phyloP scores from a whole-genome alignment of 2,113 vertebrate genomes.

The Chaetodon trifascialis region DNA sequence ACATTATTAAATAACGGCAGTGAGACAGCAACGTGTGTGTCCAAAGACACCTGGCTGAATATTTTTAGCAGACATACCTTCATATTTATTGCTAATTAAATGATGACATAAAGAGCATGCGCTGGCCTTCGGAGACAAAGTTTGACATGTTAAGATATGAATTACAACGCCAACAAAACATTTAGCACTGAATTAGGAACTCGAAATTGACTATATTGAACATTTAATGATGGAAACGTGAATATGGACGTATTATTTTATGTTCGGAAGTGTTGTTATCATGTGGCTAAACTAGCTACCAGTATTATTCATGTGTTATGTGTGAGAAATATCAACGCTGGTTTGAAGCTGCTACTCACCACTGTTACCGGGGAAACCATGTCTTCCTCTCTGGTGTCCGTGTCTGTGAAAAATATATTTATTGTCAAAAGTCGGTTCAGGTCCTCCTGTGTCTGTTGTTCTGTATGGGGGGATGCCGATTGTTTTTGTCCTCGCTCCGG shows the following conservation, averaged over 20 bases:
- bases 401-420: background rate
- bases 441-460: conserved; percentile 34
- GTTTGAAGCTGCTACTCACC: conserved; percentile 72
- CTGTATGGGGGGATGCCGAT: conserved; percentile 70
- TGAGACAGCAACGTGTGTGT: background rate
- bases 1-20: background rate
- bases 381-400: conserved; percentile 46
- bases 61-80: background rate
- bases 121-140: conserved; percentile 15
- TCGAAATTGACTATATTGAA: background rate
- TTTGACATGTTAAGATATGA: conserved; percentile 8
- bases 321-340: background rate
- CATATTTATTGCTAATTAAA: conserved; percentile 15
- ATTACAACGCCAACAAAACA: background rate
- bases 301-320: background rate
- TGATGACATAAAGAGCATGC: background rate
- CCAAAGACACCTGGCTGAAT: too few species aligned
- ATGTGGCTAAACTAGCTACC: conserved; percentile 38
- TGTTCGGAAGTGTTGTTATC: background rate
- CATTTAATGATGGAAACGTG: background rate
- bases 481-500: conserved; percentile 83
- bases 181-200: background rate
- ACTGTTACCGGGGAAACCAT: conserved; percentile 88
- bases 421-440: background rate
- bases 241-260: background rate